Percentiles rank a stretch among this genome's conserved stretches.
These are phyloP conservation scores for Psylliodes chrysocephalus DNA, from an alignment of 2,888 invertebrate genomes.

Conservation along the genomic window DNA sequence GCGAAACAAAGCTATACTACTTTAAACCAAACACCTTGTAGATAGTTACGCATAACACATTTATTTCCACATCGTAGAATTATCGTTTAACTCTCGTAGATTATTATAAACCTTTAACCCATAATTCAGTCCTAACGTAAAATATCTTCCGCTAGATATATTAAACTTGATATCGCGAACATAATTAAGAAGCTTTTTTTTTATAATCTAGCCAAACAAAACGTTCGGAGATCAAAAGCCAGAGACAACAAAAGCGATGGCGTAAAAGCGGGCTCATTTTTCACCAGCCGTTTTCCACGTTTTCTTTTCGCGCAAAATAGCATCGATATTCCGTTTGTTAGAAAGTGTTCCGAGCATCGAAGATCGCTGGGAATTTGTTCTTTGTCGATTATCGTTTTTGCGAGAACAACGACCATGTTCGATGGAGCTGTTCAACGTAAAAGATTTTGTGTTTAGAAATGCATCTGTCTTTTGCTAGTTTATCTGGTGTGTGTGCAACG, in stretches of 20 bases:
- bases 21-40: too few relatives aligned
- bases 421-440: slow-evolving; percentile 27
- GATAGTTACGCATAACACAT: too few relatives aligned
- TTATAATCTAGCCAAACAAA: slow-evolving; percentile 23
- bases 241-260: slow-evolving; percentile 18
- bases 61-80: too few relatives aligned
- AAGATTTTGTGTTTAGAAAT: slow-evolving; percentile 27
- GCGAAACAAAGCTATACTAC: too few relatives aligned
- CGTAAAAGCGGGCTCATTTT: slow-evolving; percentile 28
- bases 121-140: too few relatives aligned
- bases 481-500: too few relatives aligned
- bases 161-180: not conserved
- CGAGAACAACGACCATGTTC: slow-evolving; percentile 12
- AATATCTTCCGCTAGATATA: too few relatives aligned
- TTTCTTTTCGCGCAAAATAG: slow-evolving; percentile 24
- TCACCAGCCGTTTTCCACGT: slow-evolving; percentile 26
- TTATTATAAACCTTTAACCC: too few relatives aligned
- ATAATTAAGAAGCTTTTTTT: slow-evolving; percentile 27
- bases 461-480: too few relatives aligned
- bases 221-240: slow-evolving; percentile 23
- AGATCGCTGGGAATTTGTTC: slow-evolving; percentile 36
- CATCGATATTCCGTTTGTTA: slow-evolving; percentile 30
- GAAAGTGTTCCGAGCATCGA: slow-evolving; percentile 11
- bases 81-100: too few relatives aligned
- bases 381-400: slow-evolving; percentile 31